These are phyloP conservation scores for Megalops cyprinoides DNA, from an alignment of 2,797 vertebrate species.

Conservation along the genomic window DNA sequence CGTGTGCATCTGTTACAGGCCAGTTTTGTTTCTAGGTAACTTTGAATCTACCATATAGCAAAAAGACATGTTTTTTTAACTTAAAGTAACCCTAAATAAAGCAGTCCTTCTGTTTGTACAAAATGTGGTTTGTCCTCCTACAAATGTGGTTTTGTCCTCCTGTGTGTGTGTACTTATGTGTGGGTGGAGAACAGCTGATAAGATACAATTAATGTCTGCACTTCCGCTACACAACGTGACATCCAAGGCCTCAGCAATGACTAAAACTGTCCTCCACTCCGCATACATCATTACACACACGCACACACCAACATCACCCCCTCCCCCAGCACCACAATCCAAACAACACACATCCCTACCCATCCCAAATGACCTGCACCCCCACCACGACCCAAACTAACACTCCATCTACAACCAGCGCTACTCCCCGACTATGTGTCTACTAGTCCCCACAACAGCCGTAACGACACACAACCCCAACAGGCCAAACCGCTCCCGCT, in stretches of 20 bases:
- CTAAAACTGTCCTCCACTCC: neutral
- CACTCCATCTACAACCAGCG: neutral
- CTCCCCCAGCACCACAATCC: neutral
- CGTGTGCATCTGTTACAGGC: too few species aligned
- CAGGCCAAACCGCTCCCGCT: neutral
- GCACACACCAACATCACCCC: too few species aligned
- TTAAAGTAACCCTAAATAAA: too few species aligned
- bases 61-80: too few species aligned
- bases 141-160: neutral
- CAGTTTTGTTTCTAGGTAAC: too few species aligned
- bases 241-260: neutral
- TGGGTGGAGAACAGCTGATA: neutral
- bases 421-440: too few species aligned
- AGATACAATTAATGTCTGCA: neutral
- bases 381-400: too few species aligned
- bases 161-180: neutral
- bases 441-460: too few species aligned
- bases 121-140: too few species aligned
- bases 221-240: neutral
- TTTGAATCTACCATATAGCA: too few species aligned
- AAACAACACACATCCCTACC: neutral
- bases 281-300: neutral
- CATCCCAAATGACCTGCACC: too few species aligned
- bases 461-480: neutral
- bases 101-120: too few species aligned